Evolutionary conservation across 2,113 vertebrate species (phyloP).

Genomic region (Muntiacus muntjak): DNA sequence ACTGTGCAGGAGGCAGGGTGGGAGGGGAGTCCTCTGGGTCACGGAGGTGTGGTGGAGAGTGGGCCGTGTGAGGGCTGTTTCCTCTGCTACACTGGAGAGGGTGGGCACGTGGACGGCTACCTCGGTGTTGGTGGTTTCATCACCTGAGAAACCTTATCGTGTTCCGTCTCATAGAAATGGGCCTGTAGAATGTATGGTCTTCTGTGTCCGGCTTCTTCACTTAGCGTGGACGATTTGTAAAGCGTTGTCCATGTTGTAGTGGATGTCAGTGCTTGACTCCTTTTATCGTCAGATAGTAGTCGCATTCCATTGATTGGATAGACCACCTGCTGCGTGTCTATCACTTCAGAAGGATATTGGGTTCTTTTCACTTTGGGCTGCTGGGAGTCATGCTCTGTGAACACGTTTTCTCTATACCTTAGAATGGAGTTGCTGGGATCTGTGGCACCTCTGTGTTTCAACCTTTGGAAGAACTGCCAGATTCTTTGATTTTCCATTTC

Average conservation of each 20-base stretch:
- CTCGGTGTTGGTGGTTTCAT: not conserved
- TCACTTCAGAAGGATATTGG: not conserved
- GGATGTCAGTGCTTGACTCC: accelerated
- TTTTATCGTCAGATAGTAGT: not conserved
- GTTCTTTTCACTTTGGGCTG: accelerated
- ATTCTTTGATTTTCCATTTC: not conserved
- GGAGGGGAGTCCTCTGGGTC: not conserved
- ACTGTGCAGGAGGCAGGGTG: not conserved
- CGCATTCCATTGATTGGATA: accelerated
- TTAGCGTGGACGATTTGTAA: accelerated
- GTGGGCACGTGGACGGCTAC: not conserved
- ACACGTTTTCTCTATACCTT: accelerated
- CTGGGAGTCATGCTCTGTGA: accelerated
- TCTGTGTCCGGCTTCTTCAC: too few species aligned
- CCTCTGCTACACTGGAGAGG: not conserved
- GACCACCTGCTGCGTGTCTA: accelerated
- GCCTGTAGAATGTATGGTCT: accelerated
- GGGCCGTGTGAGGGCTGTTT: not conserved
- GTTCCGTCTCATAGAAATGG: accelerated
- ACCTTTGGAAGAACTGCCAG: not conserved
- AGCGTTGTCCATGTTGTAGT: accelerated
- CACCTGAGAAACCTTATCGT: not conserved
- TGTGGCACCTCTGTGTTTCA: too few species aligned
- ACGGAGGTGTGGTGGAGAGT: too few species aligned
- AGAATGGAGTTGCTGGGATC: not conserved